Base-by-base conservation (phyloP, 2,888 invertebrate species). In the Drosophila setosimentum region DNA sequence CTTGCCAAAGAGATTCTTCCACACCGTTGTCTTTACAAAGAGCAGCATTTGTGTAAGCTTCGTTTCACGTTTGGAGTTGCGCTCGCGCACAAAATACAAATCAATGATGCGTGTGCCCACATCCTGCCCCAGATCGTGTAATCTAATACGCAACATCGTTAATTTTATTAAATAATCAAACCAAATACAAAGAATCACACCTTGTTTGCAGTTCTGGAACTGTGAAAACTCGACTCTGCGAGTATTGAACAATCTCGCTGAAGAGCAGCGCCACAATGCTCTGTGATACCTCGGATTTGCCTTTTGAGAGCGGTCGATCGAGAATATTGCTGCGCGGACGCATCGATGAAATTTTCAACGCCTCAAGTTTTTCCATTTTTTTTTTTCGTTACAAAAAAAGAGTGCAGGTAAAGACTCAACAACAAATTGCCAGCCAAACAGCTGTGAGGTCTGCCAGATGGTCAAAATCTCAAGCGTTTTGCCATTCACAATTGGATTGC, bases 211-310 rank as follows among this genome's bases (percentile, higher is more conserved):
- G 94, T 93, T 99, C 99, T n/a, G 97, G 96, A 37, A 99, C 97
- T 16, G 98, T 98, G 91, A 97, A 97, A 11, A 98, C 98, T 87
- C 98, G 96, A 94, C 97, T 98, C 94, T 99, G 99, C 91, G 98
- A 98, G 94, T 99, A 99, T 92, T 99, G 98, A 2, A 99, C 98
- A 75, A 99, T 96, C 95, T 99, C 99, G 27, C 99, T 99, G 93
- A 99, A 99, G 66, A 99, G 94, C 55, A 99, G 94, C 1, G 99
- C 98, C 94, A 98, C 99, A 86, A 98, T 96, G 83, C 98, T 97
- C 61, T 98, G 93, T 57, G 98, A 98, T 66, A 98, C 96, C 94
- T 98, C 98, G 21, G 96, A 96, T 93, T 98, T 98, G 10, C 98
- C 98, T 94, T 97, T 97, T 84, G 98, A 98, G 2, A 99, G 93